A percentile compares a stretch with the other conserved stretches of the same genome.
Conservation (phyloP, 2,888 invertebrate species). For the Seira sanloemensis region DNA sequence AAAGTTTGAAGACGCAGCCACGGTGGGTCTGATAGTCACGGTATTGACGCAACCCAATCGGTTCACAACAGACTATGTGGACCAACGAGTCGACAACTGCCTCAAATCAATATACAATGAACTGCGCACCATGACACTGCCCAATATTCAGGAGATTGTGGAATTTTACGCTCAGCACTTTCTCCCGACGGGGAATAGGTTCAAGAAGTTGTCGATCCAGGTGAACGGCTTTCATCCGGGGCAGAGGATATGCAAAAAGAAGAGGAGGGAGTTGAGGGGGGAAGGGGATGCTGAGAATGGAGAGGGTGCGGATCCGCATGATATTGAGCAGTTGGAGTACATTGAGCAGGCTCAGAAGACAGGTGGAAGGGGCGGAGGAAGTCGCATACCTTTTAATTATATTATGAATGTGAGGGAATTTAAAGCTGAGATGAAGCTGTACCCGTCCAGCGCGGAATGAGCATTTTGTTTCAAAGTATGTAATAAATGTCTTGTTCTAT, state of each 20-base stretch:
- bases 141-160: background rate
- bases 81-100: conserved; percentile 5
- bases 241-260: background rate
- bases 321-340: background rate
- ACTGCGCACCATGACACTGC: background rate
- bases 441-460: too few relatives aligned
- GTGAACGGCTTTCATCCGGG: background rate
- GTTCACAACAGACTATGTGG: background rate
- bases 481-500: too few relatives aligned
- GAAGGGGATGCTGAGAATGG: background rate
- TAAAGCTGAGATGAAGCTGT: background rate
- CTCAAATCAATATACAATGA: background rate
- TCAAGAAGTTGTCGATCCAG: conserved; percentile 17
- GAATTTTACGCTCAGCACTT: background rate
- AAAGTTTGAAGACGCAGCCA: background rate
- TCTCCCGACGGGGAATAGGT: background rate
- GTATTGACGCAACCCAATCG: conserved; percentile 25
- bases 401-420: background rate
- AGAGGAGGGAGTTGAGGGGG: background rate
- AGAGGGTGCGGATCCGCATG: background rate
- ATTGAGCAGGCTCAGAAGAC: background rate
- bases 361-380: background rate
- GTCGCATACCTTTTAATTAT: background rate
- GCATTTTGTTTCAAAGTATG: too few relatives aligned
- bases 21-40: background rate